Evolutionary conservation across 2,113 vertebrate species (phyloP).

Genomic region (Zosterops borbonicus): DNA sequence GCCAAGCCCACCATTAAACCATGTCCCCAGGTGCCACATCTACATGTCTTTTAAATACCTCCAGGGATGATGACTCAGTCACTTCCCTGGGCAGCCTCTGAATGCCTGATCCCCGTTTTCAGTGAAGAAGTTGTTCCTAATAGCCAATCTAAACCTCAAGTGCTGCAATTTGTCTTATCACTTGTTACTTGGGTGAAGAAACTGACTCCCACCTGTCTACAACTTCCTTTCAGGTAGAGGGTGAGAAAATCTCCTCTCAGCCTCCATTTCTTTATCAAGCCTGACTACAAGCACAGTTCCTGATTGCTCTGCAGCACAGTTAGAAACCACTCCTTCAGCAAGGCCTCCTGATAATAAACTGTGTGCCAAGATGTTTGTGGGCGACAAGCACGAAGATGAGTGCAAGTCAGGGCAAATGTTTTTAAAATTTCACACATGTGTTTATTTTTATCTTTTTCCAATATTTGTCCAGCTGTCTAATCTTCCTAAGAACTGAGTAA

Average conservation of each 20-base stretch:
- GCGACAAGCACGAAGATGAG: not conserved
- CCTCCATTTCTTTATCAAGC: not conserved
- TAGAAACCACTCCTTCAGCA: not conserved
- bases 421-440: not conserved
- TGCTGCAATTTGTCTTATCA: not conserved
- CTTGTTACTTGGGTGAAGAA: not conserved
- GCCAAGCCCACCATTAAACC: not conserved
- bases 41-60: not conserved
- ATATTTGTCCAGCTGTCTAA: not conserved
- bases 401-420: not conserved
- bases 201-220: not conserved
- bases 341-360: not conserved
- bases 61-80: not conserved
- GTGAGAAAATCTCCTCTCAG: not conserved
- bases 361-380: not conserved
- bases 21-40: not conserved
- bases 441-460: conserved; percentile 2
- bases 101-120: not conserved
- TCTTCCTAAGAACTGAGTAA: not conserved
- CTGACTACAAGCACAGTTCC: not conserved
- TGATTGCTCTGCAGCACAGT: not conserved
- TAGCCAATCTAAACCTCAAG: not conserved
- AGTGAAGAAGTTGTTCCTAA: not conserved
- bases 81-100: not conserved
- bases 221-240: not conserved